phyloP scores from a whole-genome alignment of 64 coral and sea anemone genomes.

The Stylophora pistillata region DNA sequence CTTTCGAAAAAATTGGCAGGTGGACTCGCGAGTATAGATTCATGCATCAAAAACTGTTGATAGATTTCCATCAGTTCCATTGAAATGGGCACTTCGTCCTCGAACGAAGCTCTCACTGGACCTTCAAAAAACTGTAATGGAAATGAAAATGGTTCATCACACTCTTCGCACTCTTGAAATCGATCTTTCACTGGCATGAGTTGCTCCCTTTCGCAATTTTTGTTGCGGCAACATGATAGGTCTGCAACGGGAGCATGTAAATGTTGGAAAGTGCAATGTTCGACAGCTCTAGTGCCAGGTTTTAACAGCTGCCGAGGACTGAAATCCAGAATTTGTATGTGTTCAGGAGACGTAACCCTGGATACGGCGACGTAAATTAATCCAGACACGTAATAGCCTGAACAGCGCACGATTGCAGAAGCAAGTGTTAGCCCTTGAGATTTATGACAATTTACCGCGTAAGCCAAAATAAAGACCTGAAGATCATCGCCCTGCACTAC shows the following conservation, averaged over 20 bases:
- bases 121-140: neutral
- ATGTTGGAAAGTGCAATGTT: neutral
- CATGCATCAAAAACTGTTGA: neutral
- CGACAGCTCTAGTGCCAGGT: neutral
- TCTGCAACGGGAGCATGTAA: neutral
- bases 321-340: constrained; percentile 48
- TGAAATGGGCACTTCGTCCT: neutral
- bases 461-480: no score
- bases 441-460: no score
- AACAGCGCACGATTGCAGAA: constrained; percentile 26
- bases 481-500: neutral
- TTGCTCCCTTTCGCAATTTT: neutral
- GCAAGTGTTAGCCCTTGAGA: constrained; percentile 49
- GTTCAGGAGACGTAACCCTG: constrained; percentile 28
- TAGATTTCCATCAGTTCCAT: neutral
- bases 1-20: neutral
- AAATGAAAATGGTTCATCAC: constrained; percentile 3
- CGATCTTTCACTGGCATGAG: neutral
- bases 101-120: neutral
- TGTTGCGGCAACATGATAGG: constrained; percentile 45
- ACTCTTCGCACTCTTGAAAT: neutral
- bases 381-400: constrained; percentile 27
- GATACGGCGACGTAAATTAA: constrained; percentile 37
- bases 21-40: neutral
- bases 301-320: constrained; percentile 18